Evolutionary conservation across 2,113 vertebrate species (phyloP), one percentile per base, ranked within the genome.

Genomic region (Poeciliopsis turrubarensis): DNA sequence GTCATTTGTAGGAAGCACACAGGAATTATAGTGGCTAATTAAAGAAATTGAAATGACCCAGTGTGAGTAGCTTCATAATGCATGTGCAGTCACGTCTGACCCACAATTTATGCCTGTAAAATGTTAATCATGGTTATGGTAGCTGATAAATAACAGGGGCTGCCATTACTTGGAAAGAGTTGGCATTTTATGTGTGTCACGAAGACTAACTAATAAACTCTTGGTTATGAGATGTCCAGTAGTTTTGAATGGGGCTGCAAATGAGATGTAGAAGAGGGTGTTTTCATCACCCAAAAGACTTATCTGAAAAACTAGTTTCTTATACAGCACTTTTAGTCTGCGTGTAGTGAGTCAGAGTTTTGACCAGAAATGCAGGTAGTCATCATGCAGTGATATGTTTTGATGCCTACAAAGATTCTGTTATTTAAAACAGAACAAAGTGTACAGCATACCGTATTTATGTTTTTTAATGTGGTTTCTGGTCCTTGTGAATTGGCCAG

Each of bases 11-110:
- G 75, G 62, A 39, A 27, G 27, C 73, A 30, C 13, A 39, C 0
- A 72, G 10, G 41, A 51, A 30, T n/a, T 15, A 6, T 15, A 1
- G 8, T 32, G 39, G 5, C 9, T 31, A 17, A 39, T 19, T 12
- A 2, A 37, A 73, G 30, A 75, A 68, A 73, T 61, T 73, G n/a
- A 85, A 83, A 37, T 71, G 51, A 10, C 37, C 37, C 25, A 3
- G 39, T 8, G n/a, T n/a, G 0, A 57, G 32, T 71, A 60, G 47
- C 31, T 3, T 29, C 31, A 68, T 79, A 44, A 89, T 86, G 64
- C 32, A 88, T 92, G 85, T 65, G 67, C 25, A 60, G 76, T 84
- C 90, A 89, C 30, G 77, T 62, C 82, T 89, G 87, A 87, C 85
- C 86, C 81, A 84, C 75, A 87, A 85, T 83, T 79, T 27, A 44